Percentiles rank a stretch among this genome's conserved stretches.
phyloP scores from a whole-genome alignment of 2,113 vertebrate genomes.

The Apistogramma diplotaenia region DNA sequence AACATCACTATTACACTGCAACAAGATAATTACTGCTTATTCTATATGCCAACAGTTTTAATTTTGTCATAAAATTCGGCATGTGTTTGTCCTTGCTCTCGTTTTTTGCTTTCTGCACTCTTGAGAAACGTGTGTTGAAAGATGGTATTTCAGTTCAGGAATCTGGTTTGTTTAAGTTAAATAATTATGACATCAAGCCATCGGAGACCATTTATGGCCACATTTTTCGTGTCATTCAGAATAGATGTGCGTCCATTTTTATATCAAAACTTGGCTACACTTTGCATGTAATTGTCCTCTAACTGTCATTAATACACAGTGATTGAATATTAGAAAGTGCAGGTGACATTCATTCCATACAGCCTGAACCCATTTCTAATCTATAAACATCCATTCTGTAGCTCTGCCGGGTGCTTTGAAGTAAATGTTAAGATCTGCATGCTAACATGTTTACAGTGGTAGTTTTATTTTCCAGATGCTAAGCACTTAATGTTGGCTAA shows the following conservation, averaged over 20 bases:
- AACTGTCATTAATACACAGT: neutral
- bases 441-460: too few relatives aligned
- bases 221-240: neutral
- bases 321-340: neutral
- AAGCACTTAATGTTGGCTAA: too few relatives aligned
- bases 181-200: neutral
- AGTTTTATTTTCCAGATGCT: too few relatives aligned
- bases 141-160: neutral
- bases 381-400: neutral
- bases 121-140: neutral
- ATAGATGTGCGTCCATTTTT: neutral
- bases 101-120: neutral
- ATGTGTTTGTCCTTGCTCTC: neutral
- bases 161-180: neutral
- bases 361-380: neutral
- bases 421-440: too few relatives aligned
- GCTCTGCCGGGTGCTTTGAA: neutral
- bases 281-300: neutral
- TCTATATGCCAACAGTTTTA: neutral
- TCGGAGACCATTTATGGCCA: too few relatives aligned
- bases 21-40: neutral
- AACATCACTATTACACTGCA: neutral
- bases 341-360: neutral
- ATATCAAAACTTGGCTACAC: neutral
- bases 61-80: accelerated